Conservation (phyloP, 2,888 invertebrate genomes). For the Lithophane socia region DNA sequence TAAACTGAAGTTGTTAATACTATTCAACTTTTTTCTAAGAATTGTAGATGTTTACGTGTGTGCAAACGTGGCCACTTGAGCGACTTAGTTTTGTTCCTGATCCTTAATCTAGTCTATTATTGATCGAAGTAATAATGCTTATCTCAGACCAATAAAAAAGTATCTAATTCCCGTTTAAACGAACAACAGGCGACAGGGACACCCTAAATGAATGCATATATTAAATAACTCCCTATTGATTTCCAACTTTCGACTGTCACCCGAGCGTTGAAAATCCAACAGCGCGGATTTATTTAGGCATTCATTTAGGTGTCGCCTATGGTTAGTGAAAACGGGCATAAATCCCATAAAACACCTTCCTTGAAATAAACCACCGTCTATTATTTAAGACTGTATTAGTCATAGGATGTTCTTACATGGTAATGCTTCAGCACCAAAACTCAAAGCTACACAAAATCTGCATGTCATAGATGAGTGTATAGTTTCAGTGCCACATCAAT, state of each 20-base stretch:
- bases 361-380: background rate
- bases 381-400: background rate
- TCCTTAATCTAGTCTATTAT: too few relatives aligned
- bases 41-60: too few relatives aligned
- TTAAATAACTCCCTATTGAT: background rate
- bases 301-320: background rate
- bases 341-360: background rate
- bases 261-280: background rate
- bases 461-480: constrained; percentile 52
- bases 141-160: background rate
- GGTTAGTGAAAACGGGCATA: background rate
- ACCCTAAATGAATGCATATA: background rate
- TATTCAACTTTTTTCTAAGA: too few relatives aligned
- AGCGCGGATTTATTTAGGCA: background rate
- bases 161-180: background rate
- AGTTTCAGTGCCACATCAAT: constrained; percentile 63
- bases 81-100: too few relatives aligned
- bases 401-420: background rate
- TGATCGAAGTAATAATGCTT: too few relatives aligned
- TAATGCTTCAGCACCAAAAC: constrained; percentile 21
- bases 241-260: background rate
- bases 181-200: background rate
- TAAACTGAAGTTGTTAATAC: too few relatives aligned
- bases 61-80: too few relatives aligned
- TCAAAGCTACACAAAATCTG: constrained; percentile 26